These are phyloP conservation scores for Conus betulinus DNA, from an alignment of 1,140 invertebrate species.

Conservation along the genomic window DNA sequence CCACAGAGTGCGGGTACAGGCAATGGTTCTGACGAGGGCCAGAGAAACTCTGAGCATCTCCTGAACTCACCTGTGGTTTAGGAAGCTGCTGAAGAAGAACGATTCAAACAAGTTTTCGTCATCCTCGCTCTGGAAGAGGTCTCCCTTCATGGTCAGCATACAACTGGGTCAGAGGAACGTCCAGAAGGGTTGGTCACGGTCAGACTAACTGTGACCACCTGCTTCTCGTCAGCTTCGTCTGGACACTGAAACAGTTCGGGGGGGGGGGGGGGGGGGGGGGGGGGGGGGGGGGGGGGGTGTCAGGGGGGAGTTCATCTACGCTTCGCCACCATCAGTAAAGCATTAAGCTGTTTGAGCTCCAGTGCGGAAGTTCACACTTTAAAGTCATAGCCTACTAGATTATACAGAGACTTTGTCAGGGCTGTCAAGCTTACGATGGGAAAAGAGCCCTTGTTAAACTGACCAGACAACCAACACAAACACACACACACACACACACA, in stretches of 20 bases:
- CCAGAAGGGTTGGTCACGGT: slow-evolving; percentile 22
- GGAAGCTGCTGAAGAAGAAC: neutral
- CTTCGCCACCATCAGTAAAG: too few species aligned
- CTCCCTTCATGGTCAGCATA: slow-evolving; percentile 1
- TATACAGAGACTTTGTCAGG: too few species aligned
- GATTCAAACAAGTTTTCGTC: neutral
- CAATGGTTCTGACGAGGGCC: neutral
- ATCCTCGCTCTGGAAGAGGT: neutral
- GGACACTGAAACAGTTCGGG: neutral
- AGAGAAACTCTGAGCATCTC: neutral
- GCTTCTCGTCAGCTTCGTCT: neutral
- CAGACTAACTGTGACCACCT: neutral
- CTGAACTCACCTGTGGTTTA: neutral
- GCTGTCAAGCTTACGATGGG: too few species aligned
- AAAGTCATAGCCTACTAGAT: too few species aligned
- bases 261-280: too few species aligned
- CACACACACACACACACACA: too few species aligned
- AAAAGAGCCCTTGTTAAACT: too few species aligned
- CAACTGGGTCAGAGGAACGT: slow-evolving; percentile 2
- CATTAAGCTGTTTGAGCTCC: too few species aligned
- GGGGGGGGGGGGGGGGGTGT: too few species aligned
- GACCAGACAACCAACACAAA: too few species aligned
- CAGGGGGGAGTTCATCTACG: too few species aligned
- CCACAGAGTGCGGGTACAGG: neutral
- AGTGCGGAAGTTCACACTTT: too few species aligned